phyloP scores from a whole-genome alignment of 1,140 invertebrate species.

The Brachionus rotundiformis region DNA sequence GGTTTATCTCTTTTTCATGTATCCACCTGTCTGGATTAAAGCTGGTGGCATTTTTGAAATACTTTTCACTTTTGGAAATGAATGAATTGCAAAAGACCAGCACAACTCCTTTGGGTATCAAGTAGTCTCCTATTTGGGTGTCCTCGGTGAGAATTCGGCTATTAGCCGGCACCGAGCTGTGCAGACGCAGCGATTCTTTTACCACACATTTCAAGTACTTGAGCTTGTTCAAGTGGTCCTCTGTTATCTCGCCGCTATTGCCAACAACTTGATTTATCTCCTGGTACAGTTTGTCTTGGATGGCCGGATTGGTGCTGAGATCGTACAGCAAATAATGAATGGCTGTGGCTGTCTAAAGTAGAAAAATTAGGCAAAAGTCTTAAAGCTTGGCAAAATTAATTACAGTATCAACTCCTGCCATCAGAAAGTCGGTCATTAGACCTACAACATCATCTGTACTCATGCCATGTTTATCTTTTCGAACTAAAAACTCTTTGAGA shows the following conservation, averaged over 20 bases:
- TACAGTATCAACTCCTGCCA: constrained; percentile 49
- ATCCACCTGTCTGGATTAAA: constrained; percentile 61
- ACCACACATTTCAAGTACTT: constrained; percentile 41
- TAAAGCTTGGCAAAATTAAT: background rate
- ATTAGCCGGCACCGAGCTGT: constrained; percentile 44
- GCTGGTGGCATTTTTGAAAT: constrained; percentile 55
- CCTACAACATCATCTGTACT: constrained; percentile 1
- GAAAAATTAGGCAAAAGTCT: background rate
- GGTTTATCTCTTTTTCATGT: constrained; percentile 70
- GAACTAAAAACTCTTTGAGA: constrained; percentile 6
- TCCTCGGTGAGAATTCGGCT: constrained; percentile 36
- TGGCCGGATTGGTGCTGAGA: background rate
- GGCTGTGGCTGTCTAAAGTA: constrained; percentile 26
- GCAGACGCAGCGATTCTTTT: constrained; percentile 38
- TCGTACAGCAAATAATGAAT: constrained; percentile 31
- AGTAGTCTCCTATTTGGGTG: constrained; percentile 23
- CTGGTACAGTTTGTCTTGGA: constrained; percentile 38
- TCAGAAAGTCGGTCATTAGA: constrained; percentile 42
- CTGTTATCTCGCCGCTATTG: background rate
- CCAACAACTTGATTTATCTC: constrained; percentile 39
- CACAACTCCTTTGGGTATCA: constrained; percentile 46
- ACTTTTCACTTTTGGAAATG: constrained; percentile 27
- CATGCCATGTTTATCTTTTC: constrained; percentile 28
- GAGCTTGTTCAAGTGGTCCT: constrained; percentile 10
- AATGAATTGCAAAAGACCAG: constrained; percentile 42